These are phyloP conservation scores for Eretmochelys imbricata DNA, from an alignment of 2,113 vertebrate genomes.

Conservation along the genomic window DNA sequence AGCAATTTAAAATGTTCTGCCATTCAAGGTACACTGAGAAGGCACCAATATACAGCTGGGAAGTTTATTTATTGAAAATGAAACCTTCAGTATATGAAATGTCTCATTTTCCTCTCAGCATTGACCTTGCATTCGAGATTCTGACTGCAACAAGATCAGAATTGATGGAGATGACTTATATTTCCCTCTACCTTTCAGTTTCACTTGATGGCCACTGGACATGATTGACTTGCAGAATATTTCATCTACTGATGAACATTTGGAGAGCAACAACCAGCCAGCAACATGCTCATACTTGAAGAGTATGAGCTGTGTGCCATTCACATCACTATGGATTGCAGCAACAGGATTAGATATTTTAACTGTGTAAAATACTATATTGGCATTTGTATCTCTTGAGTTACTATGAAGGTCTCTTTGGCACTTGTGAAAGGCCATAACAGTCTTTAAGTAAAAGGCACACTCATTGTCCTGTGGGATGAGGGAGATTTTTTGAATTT, in stretches of 20 bases:
- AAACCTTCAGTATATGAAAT: conserved; percentile 4
- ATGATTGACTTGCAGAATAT: conserved; percentile 47
- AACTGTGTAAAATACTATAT: background rate
- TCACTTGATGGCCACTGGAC: conserved; percentile 8
- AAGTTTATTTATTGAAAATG: conserved; percentile 16
- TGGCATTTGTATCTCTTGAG: background rate
- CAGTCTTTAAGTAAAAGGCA: background rate
- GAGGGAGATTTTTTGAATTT: background rate
- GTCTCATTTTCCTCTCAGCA: conserved; percentile 1
- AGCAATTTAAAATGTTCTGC: background rate
- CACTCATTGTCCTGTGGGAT: rapidly evolving
- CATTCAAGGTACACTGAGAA: background rate
- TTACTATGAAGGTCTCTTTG: background rate
- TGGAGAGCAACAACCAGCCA: conserved; percentile 19
- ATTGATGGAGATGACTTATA: conserved; percentile 35
- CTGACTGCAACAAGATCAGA: conserved; percentile 18
- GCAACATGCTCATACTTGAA: background rate
- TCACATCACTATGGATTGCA: background rate
- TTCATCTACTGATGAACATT: conserved; percentile 53
- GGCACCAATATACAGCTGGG: background rate
- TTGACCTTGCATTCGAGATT: conserved; percentile 34
- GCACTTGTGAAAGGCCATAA: background rate
- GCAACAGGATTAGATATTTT: background rate
- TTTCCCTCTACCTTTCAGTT: conserved; percentile 29
- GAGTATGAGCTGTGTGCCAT: background rate